Evolutionary conservation across 2,888 invertebrate genomes (phyloP), one percentile per base, ranked within the genome.

Genomic region (Allolobophora icterica): DNA sequence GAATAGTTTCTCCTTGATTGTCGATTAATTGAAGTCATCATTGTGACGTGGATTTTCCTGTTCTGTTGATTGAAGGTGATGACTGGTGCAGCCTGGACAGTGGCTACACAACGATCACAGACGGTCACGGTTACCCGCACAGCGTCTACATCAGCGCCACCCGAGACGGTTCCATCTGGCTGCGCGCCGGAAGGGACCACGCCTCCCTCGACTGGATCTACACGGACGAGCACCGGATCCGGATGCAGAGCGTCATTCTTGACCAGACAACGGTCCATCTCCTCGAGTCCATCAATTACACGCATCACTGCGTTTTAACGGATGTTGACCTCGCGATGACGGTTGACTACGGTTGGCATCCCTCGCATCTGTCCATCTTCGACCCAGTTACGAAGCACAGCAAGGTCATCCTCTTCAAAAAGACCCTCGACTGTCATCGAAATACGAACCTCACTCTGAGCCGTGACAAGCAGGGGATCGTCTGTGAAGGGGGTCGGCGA

Each of bases 61-160:
- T 42, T 30, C 33, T 45, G 21, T 8, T 89, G n/a, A 24, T 71
- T 71, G 38, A 71, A 91, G 91, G 90, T 21, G 90, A 84, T 40
- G 89, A 92, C 91, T 93, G 93, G 93, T 93, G 93, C 89, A 91
- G 92, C 90, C 89, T 92, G 52, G 93, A 93, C 91, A 93, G 91
- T 17, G 93, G 93, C n/a, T 91, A 92, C 90, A 92, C 92, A 42
- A 92, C 92, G 40, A 92, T 93, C 91, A 90, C 89, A 17, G 93
- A 93, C 91, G 91, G 91, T 4, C 90, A 91, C 38, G 92, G 92
- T 34, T 45, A 84, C 38, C 92, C 92, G 21, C 93, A 92, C 92
- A 87, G 91, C 71, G 92, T 93, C 91, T 93, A 92, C 92, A 92
- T 93, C 91, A 92, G 92, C 89, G 90, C 91, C 40, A 92, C 91